Base-by-base conservation (phyloP, 1,140 invertebrate species). In the Oryzaephilus surinamensis region DNA sequence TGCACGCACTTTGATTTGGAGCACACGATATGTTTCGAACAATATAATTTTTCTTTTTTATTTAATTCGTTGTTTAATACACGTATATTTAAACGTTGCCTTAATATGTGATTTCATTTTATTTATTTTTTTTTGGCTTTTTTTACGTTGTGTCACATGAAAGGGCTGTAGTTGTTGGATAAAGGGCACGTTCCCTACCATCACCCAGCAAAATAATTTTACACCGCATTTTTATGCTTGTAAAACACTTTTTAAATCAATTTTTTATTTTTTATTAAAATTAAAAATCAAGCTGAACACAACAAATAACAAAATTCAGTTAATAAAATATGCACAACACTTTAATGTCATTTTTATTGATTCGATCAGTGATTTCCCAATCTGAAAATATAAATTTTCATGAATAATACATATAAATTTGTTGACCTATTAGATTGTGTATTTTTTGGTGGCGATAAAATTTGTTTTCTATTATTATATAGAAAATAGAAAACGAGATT, bases 131-230 rank as follows among this genome's bases (percentile, higher is more conserved):
- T 6, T 24, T 24, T 4, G 3, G 3, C 11, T 3, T 4, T 24
- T 32, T 29, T 50, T 43, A 50, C 33, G 44, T 41, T 20, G 30
- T 40, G 21, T 42, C 32, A 13, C 34, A 21, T 15, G 33, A 32
- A 18, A 38, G 27, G 32, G 23, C 33, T 11, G 29, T 8, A 17
- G 12, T 21, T 41, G 30, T 32, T 32, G 24, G 19, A 34, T 13
- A 58, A 21, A 54, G 35, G 16, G 52, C 48, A 38, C 55, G 34
- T 44, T 57, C 52, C 31, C 57, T 40, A 38, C 54, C 54, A 45
- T 57, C 52, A 35, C 52, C 36, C n/a, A 35, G 18, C 24, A 44
- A 23, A 15, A 36, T 39, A 32, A 33, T 17, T 39, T 39, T 38
- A 2, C 17, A 35, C 8, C 40, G 34, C 45, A 44, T 48, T 14